These are phyloP conservation scores for Acrobasis consociella DNA, from an alignment of 2,888 invertebrate genomes.

Conservation along the genomic window DNA sequence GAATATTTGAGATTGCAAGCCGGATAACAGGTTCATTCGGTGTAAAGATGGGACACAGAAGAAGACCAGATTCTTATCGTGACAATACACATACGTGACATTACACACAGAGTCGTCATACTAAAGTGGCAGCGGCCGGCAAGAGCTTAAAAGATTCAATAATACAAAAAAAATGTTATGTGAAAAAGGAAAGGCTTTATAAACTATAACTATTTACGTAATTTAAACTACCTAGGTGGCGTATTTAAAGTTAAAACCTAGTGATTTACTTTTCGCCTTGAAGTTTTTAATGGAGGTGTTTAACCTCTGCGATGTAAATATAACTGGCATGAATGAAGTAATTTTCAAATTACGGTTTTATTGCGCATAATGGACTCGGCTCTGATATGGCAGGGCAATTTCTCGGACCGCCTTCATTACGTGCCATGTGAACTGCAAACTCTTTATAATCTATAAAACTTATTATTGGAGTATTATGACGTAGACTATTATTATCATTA, in stretches of 20 bases:
- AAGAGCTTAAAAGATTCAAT: too few species aligned
- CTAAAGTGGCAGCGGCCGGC: too few species aligned
- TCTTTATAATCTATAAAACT: conserved; percentile 9
- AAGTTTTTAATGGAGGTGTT: neutral
- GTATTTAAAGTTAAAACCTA: neutral
- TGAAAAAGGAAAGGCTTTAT: too few species aligned
- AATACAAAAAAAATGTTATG: too few species aligned
- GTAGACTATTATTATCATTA: conserved; percentile 3
- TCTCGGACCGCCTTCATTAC: conserved; percentile 4
- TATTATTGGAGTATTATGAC: neutral
- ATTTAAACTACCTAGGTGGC: too few species aligned
- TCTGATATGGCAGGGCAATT: neutral
- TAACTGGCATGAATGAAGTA: conserved; percentile 6
- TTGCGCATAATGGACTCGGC: conserved; percentile 9
- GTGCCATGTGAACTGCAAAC: conserved; percentile 11
- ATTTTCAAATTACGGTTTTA: conserved; percentile 18
- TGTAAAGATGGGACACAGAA: too few species aligned
- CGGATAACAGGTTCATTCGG: too few species aligned
- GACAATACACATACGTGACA: too few species aligned
- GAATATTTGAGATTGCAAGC: too few species aligned
- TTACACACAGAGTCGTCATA: too few species aligned
- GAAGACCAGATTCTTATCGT: too few species aligned
- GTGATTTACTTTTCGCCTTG: neutral
- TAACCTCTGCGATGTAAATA: neutral
- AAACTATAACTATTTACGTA: too few species aligned